These are phyloP conservation scores for Netelia melanura DNA, from an alignment of 2,888 invertebrate species.

Conservation along the genomic window DNA sequence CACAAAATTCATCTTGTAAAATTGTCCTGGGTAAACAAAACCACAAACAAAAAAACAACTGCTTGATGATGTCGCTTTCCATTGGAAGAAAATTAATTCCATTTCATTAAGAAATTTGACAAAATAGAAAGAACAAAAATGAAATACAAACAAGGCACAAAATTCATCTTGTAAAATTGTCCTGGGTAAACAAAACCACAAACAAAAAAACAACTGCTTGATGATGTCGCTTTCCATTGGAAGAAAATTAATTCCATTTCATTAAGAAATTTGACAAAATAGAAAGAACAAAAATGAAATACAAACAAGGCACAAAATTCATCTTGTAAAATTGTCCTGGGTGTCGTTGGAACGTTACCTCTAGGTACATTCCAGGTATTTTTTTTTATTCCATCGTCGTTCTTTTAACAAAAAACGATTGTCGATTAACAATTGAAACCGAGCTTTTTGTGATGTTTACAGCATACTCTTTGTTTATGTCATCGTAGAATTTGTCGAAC, in stretches of 20 bases:
- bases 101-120: no score
- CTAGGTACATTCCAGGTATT: not conserved
- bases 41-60: not conserved
- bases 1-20: conserved; percentile 2
- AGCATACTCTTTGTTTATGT: conserved; percentile 53
- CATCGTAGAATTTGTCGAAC: conserved; percentile 46
- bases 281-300: conserved; percentile 13
- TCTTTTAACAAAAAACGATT: conserved; percentile 26
- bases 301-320: not conserved
- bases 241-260: conserved; percentile 46
- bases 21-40: not conserved
- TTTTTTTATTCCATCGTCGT: not conserved
- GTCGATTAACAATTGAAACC: conserved; percentile 52
- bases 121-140: no score
- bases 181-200: no score
- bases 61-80: conserved; percentile 47
- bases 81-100: no score
- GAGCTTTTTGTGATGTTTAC: conserved; percentile 65
- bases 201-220: no score
- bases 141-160: no score
- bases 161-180: no score
- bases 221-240: not conserved
- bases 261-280: not conserved
- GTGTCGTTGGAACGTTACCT: not conserved
- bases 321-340: conserved; percentile 16